Base-by-base conservation (phyloP, 1,140 invertebrate genomes). In the Drosophila cardini region DNA sequence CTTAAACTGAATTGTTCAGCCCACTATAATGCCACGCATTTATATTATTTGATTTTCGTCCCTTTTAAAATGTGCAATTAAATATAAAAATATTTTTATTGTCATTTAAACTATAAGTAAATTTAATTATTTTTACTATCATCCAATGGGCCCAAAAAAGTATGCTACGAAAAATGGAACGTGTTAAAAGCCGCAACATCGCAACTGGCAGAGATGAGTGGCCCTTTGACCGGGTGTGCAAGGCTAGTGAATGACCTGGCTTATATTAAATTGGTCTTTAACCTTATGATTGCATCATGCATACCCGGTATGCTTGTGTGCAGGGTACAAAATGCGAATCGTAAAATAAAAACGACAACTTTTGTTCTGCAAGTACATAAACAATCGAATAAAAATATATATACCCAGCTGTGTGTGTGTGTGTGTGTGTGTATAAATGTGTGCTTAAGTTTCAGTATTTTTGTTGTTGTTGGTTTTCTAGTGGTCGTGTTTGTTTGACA, bases 41-140 rank as follows among this genome's bases (percentile, higher is more conserved):
- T 40, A 10, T 38, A 10, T 38, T 11, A 40, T 40, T 52, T 45
- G 0, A 45, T 32, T 52, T 30, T 13, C n/a, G 5, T 43, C n/a
- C 18, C 2, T 21, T 21, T 7, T 2, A 52, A 52, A 9, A 34
- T 30, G 48, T 45, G n/a, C 7, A 32, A 7, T 2, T 45, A 60
- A 76, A 78, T 80, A 45, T 48, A 72, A 72, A 50, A 62, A 45
- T 72, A 18, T 78, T 82, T 69, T 78, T 63, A 72, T 79, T 75
- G 62, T 83, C 63, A 69, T 68, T 76, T 81, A 77, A 81, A 60
- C 72, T 76, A 72, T 64, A 62, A 79, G 63, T 72, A 68, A 84
- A 84, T 83, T 84, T 80, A 84, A 83, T 83, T 84, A 83, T 83
- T 83, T 60, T 63, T 72, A 68, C 67, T 76, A 73, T 40, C 73